Base-by-base conservation (phyloP, 2,113 vertebrate genomes). In the Corythornis madagascariensis region DNA sequence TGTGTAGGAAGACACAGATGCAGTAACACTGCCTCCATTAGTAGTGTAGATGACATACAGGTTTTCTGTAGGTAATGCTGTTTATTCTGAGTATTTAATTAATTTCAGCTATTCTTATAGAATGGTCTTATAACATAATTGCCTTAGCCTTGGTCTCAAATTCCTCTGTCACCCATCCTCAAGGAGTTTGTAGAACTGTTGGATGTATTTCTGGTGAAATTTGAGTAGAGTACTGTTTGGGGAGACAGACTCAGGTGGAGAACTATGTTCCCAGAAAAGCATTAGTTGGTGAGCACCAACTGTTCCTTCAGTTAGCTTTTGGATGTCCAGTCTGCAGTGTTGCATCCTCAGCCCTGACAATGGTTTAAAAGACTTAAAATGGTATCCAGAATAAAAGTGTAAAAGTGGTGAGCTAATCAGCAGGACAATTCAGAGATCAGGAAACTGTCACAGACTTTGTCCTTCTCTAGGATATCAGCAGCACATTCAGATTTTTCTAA, bases 1-100 rank as follows among this genome's bases (percentile, higher is more conserved):
- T 91, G 38, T 90, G 57, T 79, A 92, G 84, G 64, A 95, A 81
- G 55, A 82, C 13, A 33, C 15, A 82, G 64, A 48, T 82, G 50
- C 20, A 31, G 13, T 71, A 85, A 55, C 93, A 14, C 26, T 74
- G 78, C 33, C 35, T 81, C 38, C 16, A 28, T 63, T 56, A 84
- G 11, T 26, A 67, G 35, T 42, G 6, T 45, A 56, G 53, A 48
- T 21, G 29, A 71, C 20, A 24, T 42, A 43, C 24, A 72, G 53
- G 31, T 76, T 92, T 92, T 87, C 56, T 82, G 55, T 28, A 50
- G n/a, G 57, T 72, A 42, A 25, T 76, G 21, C 12, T 7, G 3
- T 79, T 78, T 89, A 42, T 84, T 84, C 66, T 45, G 40, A 42
- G 43, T 67, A 69, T 59, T 47, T 47, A 56, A 83, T 16, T 64